Conservation (phyloP, 1,140 invertebrate species). For the Cydia strobilella region DNA sequence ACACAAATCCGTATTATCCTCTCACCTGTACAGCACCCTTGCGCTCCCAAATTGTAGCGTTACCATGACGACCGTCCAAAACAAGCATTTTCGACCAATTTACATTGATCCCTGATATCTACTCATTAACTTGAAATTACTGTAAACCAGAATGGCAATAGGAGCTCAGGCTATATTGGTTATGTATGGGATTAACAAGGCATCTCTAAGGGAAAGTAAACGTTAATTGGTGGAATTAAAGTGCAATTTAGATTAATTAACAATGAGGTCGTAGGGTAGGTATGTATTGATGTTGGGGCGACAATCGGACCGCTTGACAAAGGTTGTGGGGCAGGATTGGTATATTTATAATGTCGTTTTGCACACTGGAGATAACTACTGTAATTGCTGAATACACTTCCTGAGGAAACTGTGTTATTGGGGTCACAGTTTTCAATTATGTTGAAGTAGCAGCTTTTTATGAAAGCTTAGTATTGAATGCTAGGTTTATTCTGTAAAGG, state of each 20-base stretch:
- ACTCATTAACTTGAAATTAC: conserved; percentile 38
- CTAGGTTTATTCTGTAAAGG: too few relatives aligned
- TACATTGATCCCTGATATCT: conserved; percentile 48
- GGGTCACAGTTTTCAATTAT: not conserved
- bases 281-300: conserved; percentile 33
- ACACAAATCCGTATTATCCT: conserved; percentile 42
- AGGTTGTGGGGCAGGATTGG: conserved; percentile 6
- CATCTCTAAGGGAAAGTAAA: conserved; percentile 53
- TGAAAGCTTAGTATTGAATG: too few relatives aligned
- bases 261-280: conserved; percentile 36
- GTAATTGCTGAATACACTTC: not conserved
- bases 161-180: conserved; percentile 52
- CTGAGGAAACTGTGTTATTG: not conserved
- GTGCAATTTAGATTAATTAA: conserved; percentile 60
- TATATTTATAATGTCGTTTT: not conserved
- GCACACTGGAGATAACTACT: conserved; percentile 11
- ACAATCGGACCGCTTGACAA: not conserved
- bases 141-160: conserved; percentile 39
- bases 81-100: conserved; percentile 52
- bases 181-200: conserved; percentile 39
- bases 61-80: conserved; percentile 65
- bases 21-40: conserved; percentile 36
- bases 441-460: not conserved
- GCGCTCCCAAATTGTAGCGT: conserved; percentile 58
- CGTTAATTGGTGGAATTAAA: conserved; percentile 58